A percentile compares a stretch with the other conserved stretches of the same genome.
phyloP scores from a whole-genome alignment of 1,140 invertebrate species.

The Drosophila kanapiae region DNA sequence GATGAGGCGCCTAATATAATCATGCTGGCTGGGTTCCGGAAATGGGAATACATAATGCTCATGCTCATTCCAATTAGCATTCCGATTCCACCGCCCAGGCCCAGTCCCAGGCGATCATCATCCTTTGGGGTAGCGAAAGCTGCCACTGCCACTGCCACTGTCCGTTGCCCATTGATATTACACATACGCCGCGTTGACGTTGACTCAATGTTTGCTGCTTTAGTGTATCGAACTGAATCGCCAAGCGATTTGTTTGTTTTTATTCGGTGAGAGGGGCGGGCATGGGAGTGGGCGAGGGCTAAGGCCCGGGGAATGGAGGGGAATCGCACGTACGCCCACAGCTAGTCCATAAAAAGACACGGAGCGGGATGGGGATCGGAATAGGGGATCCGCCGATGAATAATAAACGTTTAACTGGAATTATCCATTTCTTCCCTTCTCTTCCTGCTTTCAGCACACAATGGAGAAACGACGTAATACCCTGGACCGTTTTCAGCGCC shows the following conservation, averaged over 20 bases:
- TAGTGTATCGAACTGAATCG: slow-evolving; percentile 36
- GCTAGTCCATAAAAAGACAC: slow-evolving; percentile 56
- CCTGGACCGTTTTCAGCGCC: slow-evolving; percentile 92
- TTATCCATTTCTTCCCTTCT: slow-evolving; percentile 22
- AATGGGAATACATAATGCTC: slow-evolving; percentile 37
- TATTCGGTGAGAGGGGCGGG: slow-evolving; percentile 20
- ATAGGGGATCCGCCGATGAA: slow-evolving; percentile 33
- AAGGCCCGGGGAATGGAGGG: neutral
- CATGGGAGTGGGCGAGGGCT: neutral
- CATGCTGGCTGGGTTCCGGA: slow-evolving; percentile 33
- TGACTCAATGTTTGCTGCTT: slow-evolving; percentile 40
- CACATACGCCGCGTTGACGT: slow-evolving; percentile 55
- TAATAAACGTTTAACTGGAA: slow-evolving; percentile 47
- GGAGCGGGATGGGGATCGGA: slow-evolving; percentile 14
- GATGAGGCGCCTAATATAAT: slow-evolving; percentile 55
- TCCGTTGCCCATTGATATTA: slow-evolving; percentile 38
- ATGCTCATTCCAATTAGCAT: slow-evolving; percentile 31
- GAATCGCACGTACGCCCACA: slow-evolving; percentile 40
- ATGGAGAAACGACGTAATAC: slow-evolving; percentile 86
- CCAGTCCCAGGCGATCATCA: neutral
- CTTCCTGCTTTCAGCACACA: slow-evolving; percentile 53
- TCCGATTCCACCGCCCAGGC: neutral
- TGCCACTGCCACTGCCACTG: neutral
- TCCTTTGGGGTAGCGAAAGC: slow-evolving; percentile 17
- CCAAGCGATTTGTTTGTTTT: slow-evolving; percentile 57